These are phyloP conservation scores for Crocallis elinguaria DNA, from an alignment of 2,888 invertebrate species.

Conservation along the genomic window DNA sequence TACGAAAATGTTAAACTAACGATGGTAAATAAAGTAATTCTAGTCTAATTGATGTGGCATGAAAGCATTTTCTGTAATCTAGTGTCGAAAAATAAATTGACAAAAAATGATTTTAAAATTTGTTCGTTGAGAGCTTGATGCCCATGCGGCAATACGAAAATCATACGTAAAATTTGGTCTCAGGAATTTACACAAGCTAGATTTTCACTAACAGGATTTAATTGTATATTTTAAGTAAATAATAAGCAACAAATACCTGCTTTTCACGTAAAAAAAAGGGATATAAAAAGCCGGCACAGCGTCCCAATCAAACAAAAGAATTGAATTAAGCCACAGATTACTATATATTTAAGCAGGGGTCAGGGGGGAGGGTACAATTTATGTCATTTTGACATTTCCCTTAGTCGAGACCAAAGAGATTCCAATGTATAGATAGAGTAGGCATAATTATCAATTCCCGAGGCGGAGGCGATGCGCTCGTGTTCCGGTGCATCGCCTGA, in stretches of 20 bases:
- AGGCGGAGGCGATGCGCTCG: too few species aligned
- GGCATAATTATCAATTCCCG: too few species aligned
- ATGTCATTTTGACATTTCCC: too few species aligned
- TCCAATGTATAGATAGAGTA: too few species aligned
- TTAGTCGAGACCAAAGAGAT: too few species aligned
- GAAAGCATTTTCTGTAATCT: not conserved
- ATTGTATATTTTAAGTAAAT: not conserved
- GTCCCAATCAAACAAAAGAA: constrained; percentile 15
- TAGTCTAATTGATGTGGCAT: not conserved
- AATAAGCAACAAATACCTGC: constrained; percentile 17
- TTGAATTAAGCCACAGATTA: constrained; percentile 3
- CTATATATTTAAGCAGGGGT: not conserved
- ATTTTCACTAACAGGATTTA: not conserved
- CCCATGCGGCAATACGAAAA: not conserved
- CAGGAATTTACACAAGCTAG: not conserved
- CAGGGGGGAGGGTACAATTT: too few species aligned
- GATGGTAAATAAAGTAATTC: not conserved
- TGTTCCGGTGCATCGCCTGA: too few species aligned
- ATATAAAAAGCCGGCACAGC: constrained; percentile 17
- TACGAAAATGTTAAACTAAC: not conserved
- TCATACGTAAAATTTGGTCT: not conserved
- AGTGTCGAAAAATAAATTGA: constrained; percentile 7
- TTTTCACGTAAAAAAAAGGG: constrained; percentile 17
- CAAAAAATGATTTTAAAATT: constrained; percentile 13
- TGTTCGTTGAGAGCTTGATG: not conserved